Base-by-base conservation (phyloP, 1,140 invertebrate species). In the Brachionus asplanchnoidis region DNA sequence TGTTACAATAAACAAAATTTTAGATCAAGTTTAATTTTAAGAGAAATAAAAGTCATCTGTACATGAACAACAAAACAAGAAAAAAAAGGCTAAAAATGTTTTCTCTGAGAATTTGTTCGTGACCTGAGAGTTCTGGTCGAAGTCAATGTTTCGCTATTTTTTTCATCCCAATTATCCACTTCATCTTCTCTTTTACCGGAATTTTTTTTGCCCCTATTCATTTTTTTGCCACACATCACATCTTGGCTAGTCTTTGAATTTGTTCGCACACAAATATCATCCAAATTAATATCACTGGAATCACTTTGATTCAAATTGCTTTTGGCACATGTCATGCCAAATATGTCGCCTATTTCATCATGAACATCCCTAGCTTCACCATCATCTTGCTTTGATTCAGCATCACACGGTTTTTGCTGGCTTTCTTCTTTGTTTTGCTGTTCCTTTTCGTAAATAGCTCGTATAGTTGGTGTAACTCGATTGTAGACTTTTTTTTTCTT, bases 401-500 rank as follows among this genome's bases (percentile, higher is more conserved):
- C 53, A 60, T 60, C 53, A 23, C 53, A 5, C 23, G 28, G n/a
- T 40, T 40, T 20, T 8, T 40, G 28, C 7, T 40, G 36, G 17
- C 20, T 73, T 17, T 73, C 68, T 77, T 77, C 73, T 77, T 77
- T 77, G 32, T 32, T 77, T 50, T 77, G 42, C 28, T 77, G 40
- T 50, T 77, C 44, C 28, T 77, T 77, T 46, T 46, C 73, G 26
- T 77, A 77, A 50, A 77, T 77, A n/a, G 73, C 73, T 50, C 73
- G 40, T 20, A 77, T 77, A 6, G 73, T 77, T 26, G 73, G 73
- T 6, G 73, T 77, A 46, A 77, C 73, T 77, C 73, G 42, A 77
- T 77, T 77, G 46, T 77, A 77, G 20, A 77, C 42, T 20, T 77
- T 77, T 77, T 77, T 77, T n/a, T 77, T 77, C n/a, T 77, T 77